These are phyloP conservation scores for Clarias macrocephalus DNA, from an alignment of 2,113 vertebrate genomes.

Conservation along the genomic window DNA sequence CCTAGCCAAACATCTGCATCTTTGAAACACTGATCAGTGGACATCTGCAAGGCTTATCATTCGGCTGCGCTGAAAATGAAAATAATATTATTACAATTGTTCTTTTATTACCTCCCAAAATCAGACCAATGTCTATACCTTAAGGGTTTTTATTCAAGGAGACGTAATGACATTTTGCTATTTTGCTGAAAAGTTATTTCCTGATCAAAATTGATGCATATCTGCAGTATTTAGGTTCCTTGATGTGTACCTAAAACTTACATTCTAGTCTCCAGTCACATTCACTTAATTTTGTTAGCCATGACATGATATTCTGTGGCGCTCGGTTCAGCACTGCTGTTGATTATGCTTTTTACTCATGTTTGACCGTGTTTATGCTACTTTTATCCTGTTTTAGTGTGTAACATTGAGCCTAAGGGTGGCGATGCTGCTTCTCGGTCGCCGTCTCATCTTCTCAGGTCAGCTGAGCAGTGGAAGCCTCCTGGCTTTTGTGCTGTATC, in stretches of 20 bases:
- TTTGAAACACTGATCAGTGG: neutral
- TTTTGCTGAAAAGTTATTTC: neutral
- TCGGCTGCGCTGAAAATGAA: neutral
- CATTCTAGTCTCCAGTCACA: neutral
- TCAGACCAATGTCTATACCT: neutral
- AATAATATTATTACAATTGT: neutral
- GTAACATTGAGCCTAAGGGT: slow-evolving; percentile 68
- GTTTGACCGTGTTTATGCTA: neutral
- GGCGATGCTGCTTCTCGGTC: slow-evolving; percentile 73
- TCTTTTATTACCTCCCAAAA: neutral
- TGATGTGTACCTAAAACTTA: neutral
- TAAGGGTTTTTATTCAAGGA: neutral
- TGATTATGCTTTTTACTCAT: neutral
- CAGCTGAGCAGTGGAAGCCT: slow-evolving; percentile 73
- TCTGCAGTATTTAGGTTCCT: neutral
- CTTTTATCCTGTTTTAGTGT: slow-evolving; percentile 58
- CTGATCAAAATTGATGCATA: neutral
- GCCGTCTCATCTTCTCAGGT: slow-evolving; percentile 69
- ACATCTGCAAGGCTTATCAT: neutral
- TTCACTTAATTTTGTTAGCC: neutral
- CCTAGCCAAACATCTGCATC: neutral
- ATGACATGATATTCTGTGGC: no score
- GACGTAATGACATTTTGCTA: neutral
- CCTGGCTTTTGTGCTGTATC: slow-evolving; percentile 84
- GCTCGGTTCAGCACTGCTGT: neutral